A percentile compares a stretch with the other conserved stretches of the same genome.
Evolutionary conservation across 1,140 invertebrate genomes (phyloP).

Genomic region (Drosophila sechellia): DNA sequence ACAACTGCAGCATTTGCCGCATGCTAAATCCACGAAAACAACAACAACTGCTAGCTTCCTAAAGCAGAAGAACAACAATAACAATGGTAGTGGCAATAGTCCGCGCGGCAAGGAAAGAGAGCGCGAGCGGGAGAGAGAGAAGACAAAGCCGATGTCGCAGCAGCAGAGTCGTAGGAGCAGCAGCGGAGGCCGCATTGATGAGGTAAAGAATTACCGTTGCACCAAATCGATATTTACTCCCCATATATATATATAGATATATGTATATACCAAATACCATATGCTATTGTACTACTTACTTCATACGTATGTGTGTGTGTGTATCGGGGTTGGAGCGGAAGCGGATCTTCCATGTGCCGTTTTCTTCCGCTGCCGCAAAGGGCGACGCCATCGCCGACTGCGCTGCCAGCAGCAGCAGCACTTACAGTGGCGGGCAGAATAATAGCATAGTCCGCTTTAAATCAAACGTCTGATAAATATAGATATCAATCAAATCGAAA

Average conservation of each 20-base stretch:
- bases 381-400: too few species aligned
- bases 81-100: conserved; percentile 12
- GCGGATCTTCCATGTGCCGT: conserved; percentile 5
- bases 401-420: not conserved
- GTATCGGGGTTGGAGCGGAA: conserved; percentile 11
- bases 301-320: conserved; percentile 9
- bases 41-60: conserved; percentile 10
- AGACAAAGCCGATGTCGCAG: conserved; percentile 4
- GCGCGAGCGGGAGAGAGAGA: not conserved
- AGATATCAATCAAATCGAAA: too few species aligned
- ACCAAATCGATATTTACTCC: conserved; percentile 24
- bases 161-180: conserved; percentile 43
- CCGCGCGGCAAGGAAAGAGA: conserved; percentile 5
- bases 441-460: not conserved
- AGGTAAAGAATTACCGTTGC: conserved; percentile 60
- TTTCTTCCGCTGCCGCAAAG: not conserved
- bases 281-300: conserved; percentile 12
- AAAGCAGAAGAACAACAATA: conserved; percentile 44
- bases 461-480: too few species aligned
- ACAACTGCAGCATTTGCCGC: conserved; percentile 9
- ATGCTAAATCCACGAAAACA: conserved; percentile 2
- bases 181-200: conserved; percentile 29
- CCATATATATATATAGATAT: not conserved
- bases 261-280: not conserved
- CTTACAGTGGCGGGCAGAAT: conserved; percentile 18